A percentile compares a stretch with the other conserved stretches of the same genome.
Conservation (phyloP, 2,888 invertebrate species). For the Ennomos fuscantarius region DNA sequence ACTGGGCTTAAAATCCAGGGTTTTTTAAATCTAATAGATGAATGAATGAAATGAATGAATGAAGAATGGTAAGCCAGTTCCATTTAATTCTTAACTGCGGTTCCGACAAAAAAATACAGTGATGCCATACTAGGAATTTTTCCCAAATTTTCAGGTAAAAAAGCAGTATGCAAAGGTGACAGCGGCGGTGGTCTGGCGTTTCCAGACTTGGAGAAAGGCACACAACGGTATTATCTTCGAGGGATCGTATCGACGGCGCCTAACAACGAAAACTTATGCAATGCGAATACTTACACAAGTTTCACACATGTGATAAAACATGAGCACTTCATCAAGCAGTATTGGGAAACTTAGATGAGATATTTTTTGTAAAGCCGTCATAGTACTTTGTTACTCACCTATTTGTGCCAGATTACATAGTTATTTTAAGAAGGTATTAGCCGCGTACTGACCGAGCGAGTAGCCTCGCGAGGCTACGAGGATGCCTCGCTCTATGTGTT, state of each 20-base stretch:
- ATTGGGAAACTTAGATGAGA: slow-evolving; percentile 27
- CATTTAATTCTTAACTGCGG: too few species aligned
- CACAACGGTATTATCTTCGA: slow-evolving; percentile 61
- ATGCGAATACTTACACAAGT: slow-evolving; percentile 54
- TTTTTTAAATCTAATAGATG: too few species aligned
- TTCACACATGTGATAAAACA: slow-evolving; percentile 64
- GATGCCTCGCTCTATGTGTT: too few species aligned
- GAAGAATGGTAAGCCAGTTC: too few species aligned
- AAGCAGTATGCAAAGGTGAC: slow-evolving; percentile 69
- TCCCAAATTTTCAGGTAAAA: slow-evolving; percentile 18
- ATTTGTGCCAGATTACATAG: slow-evolving; percentile 1
- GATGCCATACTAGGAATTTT: background rate
- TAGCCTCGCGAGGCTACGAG: too few species aligned
- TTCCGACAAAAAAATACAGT: too few species aligned
- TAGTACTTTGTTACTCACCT: too few species aligned
- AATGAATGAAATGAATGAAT: too few species aligned
- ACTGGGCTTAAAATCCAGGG: too few species aligned
- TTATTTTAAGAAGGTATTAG: too few species aligned
- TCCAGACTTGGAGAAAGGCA: slow-evolving; percentile 48
- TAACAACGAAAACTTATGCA: slow-evolving; percentile 55
- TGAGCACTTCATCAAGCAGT: slow-evolving; percentile 59
- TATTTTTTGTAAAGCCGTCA: too few species aligned
- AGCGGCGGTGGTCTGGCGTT: slow-evolving; percentile 73
- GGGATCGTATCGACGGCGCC: slow-evolving; percentile 69
- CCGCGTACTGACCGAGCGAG: too few species aligned